Evolutionary conservation across 1,140 invertebrate species (phyloP).

Genomic region (Drepana arcuata): DNA sequence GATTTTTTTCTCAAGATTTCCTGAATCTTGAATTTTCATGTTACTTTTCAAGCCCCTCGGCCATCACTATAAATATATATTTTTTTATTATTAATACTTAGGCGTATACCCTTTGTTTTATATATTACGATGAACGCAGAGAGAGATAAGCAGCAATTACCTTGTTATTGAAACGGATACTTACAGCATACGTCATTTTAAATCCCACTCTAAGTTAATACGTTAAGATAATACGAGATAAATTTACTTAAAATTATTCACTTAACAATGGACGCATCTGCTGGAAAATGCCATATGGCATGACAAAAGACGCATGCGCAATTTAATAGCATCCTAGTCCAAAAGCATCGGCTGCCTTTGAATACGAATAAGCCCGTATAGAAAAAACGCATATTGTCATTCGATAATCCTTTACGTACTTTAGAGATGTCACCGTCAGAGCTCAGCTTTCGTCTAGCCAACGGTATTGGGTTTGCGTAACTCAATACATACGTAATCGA

Average conservation of each 20-base stretch:
- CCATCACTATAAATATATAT: too few species aligned
- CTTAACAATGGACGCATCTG: conserved; percentile 58
- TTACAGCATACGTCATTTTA: too few species aligned
- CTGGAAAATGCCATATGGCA: conserved; percentile 60
- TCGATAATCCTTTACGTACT: conserved; percentile 68
- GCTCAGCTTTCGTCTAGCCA: conserved; percentile 64
- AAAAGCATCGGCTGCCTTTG: conserved; percentile 45
- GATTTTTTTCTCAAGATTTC: too few species aligned
- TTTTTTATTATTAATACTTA: too few species aligned
- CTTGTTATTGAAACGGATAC: too few species aligned
- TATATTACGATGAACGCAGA: too few species aligned
- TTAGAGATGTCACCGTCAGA: conserved; percentile 62
- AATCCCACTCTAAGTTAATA: too few species aligned
- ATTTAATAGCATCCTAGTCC: conserved; percentile 68
- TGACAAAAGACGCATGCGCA: conserved; percentile 62
- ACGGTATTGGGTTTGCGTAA: conserved; percentile 67
- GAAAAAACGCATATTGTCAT: conserved; percentile 65
- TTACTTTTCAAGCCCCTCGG: too few species aligned
- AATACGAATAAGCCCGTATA: conserved; percentile 43
- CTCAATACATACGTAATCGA: conserved; percentile 40
- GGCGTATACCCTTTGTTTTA: too few species aligned
- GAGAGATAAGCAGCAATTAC: too few species aligned
- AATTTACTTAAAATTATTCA: conserved; percentile 34
- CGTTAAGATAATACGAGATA: too few species aligned
- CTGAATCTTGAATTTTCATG: too few species aligned